Conservation (phyloP, 2,888 invertebrate genomes). For the Dermolepida albohirtum region DNA sequence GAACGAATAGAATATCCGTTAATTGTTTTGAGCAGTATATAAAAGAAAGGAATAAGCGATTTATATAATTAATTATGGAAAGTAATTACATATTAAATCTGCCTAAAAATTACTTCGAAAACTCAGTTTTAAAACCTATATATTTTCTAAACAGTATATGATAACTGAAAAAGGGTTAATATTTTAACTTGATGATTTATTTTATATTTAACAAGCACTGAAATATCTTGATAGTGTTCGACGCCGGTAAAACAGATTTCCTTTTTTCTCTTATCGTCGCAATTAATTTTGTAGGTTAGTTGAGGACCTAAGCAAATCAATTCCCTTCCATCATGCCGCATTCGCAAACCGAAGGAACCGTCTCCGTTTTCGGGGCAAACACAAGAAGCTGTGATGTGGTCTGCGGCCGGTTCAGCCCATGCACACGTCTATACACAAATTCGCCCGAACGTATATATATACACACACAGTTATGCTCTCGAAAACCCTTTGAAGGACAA, state of each 20-base stretch:
- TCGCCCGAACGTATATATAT: constrained; percentile 6
- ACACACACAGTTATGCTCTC: constrained; percentile 24
- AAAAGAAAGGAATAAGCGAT: too few species aligned
- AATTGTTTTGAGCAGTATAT: too few species aligned
- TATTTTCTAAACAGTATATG: too few species aligned
- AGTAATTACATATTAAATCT: too few species aligned
- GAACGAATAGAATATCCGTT: too few species aligned
- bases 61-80: too few species aligned
- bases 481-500: constrained; percentile 34
- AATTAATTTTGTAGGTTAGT: constrained; percentile 36
- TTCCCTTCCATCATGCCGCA: constrained; percentile 11
- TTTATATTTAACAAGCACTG: too few species aligned
- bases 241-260: constrained; percentile 27
- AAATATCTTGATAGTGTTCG: constrained; percentile 11
- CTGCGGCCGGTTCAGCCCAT: constrained; percentile 53
- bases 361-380: constrained; percentile 51
- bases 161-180: too few species aligned
- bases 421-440: constrained; percentile 24
- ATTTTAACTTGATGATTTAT: too few species aligned
- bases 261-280: constrained; percentile 23
- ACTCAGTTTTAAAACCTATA: too few species aligned
- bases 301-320: constrained; percentile 36
- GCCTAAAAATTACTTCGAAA: too few species aligned
- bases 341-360: background rate
- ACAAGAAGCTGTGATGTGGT: constrained; percentile 63